A percentile compares a stretch with the other conserved stretches of the same genome.
phyloP scores from a whole-genome alignment of 2,113 vertebrate genomes.

The Aphyosemion australe region DNA sequence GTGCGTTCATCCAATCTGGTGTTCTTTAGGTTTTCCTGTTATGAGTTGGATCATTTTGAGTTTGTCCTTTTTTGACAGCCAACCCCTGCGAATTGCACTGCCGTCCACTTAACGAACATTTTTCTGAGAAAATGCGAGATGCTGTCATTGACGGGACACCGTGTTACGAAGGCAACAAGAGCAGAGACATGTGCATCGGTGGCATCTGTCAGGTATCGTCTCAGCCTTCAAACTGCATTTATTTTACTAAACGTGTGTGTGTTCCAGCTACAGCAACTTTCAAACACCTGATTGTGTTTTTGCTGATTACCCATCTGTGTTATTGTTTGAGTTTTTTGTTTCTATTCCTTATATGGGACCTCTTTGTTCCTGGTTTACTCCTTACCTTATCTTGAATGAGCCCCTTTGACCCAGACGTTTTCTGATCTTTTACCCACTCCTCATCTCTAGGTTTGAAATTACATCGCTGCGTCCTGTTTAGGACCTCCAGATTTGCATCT shows the following conservation, averaged over 20 bases:
- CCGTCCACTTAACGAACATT: conserved; percentile 83
- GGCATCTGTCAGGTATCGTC: conserved; percentile 92
- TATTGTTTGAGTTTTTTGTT: too few relatives aligned
- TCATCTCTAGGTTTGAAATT: neutral
- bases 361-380: too few relatives aligned
- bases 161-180: conserved; percentile 83
- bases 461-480: neutral
- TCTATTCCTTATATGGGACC: too few relatives aligned
- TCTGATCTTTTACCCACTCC: too few relatives aligned
- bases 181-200: conserved; percentile 89
- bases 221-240: neutral
- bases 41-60: neutral
- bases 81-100: conserved; percentile 95
- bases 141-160: conserved; percentile 88
- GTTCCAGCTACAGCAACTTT: accelerated
- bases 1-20: conserved; percentile 70
- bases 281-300: neutral
- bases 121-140: conserved; percentile 88
- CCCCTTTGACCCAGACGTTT: too few relatives aligned
- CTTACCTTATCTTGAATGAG: too few relatives aligned
- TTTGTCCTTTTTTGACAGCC: conserved; percentile 67
- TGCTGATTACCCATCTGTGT: neutral
- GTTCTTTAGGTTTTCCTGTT: neutral
- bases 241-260: neutral
- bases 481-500: too few relatives aligned